Evolutionary conservation across 2,113 vertebrate species (phyloP).

Genomic region (Muntiacus reevesi): DNA sequence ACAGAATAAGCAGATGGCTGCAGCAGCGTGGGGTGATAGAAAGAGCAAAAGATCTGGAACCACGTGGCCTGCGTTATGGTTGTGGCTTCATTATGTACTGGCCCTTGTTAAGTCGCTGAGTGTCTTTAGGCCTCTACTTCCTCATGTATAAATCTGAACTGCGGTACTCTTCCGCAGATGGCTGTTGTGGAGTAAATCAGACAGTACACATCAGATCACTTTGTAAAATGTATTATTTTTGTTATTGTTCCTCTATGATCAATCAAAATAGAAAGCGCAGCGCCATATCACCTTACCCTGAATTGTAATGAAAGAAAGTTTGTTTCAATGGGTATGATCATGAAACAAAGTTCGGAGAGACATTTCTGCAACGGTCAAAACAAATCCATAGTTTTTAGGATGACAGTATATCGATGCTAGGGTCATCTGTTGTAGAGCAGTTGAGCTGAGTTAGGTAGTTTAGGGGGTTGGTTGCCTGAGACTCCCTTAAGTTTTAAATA

Average conservation of each 20-base stretch:
- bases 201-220: neutral
- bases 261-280: neutral
- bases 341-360: neutral
- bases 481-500: neutral
- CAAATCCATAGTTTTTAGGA: neutral
- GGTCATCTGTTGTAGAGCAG: neutral
- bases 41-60: neutral
- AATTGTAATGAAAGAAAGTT: neutral
- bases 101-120: neutral
- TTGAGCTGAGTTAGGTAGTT: neutral
- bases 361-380: neutral
- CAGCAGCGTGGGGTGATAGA: no score
- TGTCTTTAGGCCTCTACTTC: neutral
- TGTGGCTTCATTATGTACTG: neutral
- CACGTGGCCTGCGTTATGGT: accelerated
- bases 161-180: neutral
- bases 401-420: accelerated
- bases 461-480: neutral
- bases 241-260: neutral
- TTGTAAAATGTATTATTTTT: neutral
- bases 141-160: neutral
- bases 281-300: neutral
- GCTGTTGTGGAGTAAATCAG: neutral
- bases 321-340: neutral
- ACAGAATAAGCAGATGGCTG: neutral